Conservation (phyloP, 1,140 invertebrate species). For the Hesperophylax magnus region DNA sequence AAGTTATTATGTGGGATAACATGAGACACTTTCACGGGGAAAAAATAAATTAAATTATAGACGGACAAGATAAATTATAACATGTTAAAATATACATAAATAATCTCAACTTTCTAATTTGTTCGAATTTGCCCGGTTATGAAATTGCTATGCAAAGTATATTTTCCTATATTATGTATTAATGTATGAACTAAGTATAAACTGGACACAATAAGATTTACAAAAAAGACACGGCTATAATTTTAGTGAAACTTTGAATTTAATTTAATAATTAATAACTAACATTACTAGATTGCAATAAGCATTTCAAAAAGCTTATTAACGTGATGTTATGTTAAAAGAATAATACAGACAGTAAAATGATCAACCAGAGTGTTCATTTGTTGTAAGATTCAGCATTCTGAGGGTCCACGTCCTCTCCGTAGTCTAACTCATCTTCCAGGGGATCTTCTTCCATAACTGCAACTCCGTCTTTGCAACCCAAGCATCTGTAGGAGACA, state of each 20-base stretch:
- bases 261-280: background rate
- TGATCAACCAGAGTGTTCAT: background rate
- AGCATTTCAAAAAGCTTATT: background rate
- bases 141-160: too few relatives aligned
- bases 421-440: conserved; percentile 50
- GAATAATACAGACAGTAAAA: background rate
- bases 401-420: conserved; percentile 47
- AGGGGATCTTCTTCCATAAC: conserved; percentile 40
- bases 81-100: too few relatives aligned
- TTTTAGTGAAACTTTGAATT: background rate
- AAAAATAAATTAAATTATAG: too few relatives aligned
- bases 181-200: too few relatives aligned
- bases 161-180: too few relatives aligned
- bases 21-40: too few relatives aligned
- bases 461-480: conserved; percentile 21
- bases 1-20: too few relatives aligned
- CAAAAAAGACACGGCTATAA: too few relatives aligned
- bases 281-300: background rate
- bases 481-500: conserved; percentile 44
- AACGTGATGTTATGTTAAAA: background rate
- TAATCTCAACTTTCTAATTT: too few relatives aligned
- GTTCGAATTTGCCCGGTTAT: too few relatives aligned
- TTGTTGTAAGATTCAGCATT: conserved; percentile 31
- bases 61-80: too few relatives aligned
- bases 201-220: too few relatives aligned